Percentiles rank a stretch among this genome's conserved stretches.
These are phyloP conservation scores for Lethrus apterus DNA, from an alignment of 1,140 invertebrate species.

Conservation along the genomic window DNA sequence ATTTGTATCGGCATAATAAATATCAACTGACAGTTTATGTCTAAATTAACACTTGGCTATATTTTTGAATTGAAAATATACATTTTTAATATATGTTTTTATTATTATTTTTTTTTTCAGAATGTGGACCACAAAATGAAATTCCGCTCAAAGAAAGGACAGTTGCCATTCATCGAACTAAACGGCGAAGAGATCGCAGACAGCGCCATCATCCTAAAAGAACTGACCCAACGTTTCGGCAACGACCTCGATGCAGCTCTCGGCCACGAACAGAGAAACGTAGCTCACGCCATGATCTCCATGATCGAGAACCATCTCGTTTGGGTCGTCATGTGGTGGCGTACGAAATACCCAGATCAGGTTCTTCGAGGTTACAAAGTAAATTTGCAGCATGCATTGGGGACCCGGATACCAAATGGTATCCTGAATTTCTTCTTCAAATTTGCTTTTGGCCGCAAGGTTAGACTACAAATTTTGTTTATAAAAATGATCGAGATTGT, in stretches of 20 bases:
- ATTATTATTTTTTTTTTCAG: constrained; percentile 50
- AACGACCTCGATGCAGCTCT: constrained; percentile 75
- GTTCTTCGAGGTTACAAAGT: constrained; percentile 84
- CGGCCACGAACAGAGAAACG: constrained; percentile 74
- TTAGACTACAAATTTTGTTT: constrained; percentile 47
- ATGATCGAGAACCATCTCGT: constrained; percentile 92
- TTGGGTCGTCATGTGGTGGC: constrained; percentile 84
- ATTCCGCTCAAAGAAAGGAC: constrained; percentile 87
- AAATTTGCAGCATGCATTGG: constrained; percentile 79
- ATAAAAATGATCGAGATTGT: neutral
- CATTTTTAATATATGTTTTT: too few relatives aligned
- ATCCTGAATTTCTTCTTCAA: constrained; percentile 88
- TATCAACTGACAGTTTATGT: too few relatives aligned
- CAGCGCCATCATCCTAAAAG: constrained; percentile 80
- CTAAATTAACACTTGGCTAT: too few relatives aligned
- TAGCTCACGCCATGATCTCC: constrained; percentile 86
- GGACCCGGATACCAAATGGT: constrained; percentile 78
- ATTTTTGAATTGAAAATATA: too few relatives aligned
- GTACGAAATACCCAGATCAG: constrained; percentile 79
- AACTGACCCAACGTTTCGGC: constrained; percentile 71
- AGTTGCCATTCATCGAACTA: constrained; percentile 85
- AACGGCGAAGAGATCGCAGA: constrained; percentile 91
- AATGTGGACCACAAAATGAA: constrained; percentile 93
- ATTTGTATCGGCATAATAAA: too few relatives aligned
- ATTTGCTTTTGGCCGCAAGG: constrained; percentile 78